phyloP scores from a whole-genome alignment of 2,113 vertebrate species.

The Rhabdornis inornatus region DNA sequence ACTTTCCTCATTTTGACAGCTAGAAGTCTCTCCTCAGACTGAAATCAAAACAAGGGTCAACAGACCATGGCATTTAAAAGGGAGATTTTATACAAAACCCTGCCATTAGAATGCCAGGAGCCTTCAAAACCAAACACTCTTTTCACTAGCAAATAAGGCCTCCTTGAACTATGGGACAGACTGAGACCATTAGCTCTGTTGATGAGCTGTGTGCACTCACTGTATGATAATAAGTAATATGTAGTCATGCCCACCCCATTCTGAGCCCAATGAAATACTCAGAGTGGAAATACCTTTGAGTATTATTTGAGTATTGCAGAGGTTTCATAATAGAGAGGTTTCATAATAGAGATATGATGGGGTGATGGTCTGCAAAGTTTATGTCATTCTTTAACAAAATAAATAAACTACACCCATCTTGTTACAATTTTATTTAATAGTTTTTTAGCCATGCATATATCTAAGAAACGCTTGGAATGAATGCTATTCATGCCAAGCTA shows the following conservation, averaged over 20 bases:
- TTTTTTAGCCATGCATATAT: not conserved
- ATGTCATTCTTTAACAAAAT: not conserved
- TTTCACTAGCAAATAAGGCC: not conserved
- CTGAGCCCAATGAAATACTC: not conserved
- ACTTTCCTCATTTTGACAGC: not conserved
- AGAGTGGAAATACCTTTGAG: not conserved
- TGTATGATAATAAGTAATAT: accelerated
- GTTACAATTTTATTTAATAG: not conserved
- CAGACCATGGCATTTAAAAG: not conserved
- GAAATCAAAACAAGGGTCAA: constrained; percentile 21
- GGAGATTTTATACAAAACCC: not conserved
- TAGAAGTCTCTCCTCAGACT: not conserved
- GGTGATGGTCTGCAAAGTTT: not conserved
- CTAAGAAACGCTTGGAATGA: not conserved
- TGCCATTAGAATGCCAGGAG: not conserved
- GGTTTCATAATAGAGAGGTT: not conserved
- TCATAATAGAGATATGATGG: not conserved
- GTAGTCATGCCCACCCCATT: not conserved
- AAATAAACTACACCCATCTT: not conserved
- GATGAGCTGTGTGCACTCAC: not conserved
- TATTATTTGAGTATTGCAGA: not conserved
- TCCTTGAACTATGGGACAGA: not conserved
- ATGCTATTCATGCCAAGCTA: not conserved
- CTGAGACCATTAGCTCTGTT: not conserved
- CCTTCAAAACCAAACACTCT: not conserved